A percentile compares a stretch with the other conserved stretches of the same genome.
phyloP scores from a whole-genome alignment of 2,113 vertebrate genomes.

The Montifringilla adamsi region DNA sequence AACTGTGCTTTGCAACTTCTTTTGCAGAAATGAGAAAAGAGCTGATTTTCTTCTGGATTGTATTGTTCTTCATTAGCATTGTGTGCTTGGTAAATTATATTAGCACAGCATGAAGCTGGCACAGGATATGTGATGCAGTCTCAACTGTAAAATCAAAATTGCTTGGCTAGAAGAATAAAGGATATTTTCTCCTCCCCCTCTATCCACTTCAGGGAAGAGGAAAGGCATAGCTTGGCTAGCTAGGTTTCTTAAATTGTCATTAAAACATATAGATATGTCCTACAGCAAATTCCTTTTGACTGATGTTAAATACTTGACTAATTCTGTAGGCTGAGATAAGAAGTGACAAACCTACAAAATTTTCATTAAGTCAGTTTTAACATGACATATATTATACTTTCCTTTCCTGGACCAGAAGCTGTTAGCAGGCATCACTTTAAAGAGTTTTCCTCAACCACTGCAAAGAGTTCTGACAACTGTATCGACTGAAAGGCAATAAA shows the following conservation, averaged over 20 bases:
- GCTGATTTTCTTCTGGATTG: not conserved
- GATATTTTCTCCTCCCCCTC: not conserved
- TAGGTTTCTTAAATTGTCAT: not conserved
- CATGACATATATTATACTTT: not conserved
- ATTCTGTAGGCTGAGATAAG: not conserved
- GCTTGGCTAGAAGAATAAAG: not conserved
- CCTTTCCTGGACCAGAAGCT: not conserved
- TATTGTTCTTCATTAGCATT: not conserved
- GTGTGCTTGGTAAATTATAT: not conserved
- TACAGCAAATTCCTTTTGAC: not conserved
- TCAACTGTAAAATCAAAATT: constrained; percentile 11
- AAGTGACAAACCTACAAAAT: not conserved
- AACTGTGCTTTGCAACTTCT: not conserved
- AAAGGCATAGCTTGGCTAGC: not conserved
- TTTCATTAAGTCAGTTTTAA: not conserved
- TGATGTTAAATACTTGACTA: not conserved
- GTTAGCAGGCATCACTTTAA: not conserved
- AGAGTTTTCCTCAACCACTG: not conserved
- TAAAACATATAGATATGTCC: not conserved
- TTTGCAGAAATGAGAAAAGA: not conserved
- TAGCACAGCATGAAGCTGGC: constrained; percentile 33
- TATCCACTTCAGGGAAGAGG: not conserved
- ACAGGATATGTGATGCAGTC: not conserved
- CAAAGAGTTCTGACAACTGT: not conserved
- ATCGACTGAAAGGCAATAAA: not conserved